These are phyloP conservation scores for Myodes glareolus DNA, from an alignment of 2,113 vertebrate species.

Conservation along the genomic window DNA sequence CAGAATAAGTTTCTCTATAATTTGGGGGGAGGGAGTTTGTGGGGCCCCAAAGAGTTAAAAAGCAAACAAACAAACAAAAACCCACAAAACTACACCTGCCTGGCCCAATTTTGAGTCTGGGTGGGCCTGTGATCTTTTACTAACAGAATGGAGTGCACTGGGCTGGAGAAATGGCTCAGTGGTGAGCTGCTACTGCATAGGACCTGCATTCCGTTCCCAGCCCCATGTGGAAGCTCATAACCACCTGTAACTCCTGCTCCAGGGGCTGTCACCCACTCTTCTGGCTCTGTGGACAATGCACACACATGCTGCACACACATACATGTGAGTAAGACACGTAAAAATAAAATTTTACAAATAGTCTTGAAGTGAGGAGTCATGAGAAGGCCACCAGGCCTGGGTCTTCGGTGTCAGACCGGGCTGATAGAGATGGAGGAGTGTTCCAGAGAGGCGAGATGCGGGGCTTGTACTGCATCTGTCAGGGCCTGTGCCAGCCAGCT, in stretches of 20 bases:
- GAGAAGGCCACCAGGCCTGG: neutral
- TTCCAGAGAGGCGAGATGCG: neutral
- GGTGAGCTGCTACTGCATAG: neutral
- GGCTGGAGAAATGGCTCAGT: neutral
- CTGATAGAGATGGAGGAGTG: neutral
- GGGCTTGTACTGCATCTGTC: neutral
- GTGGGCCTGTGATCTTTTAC: neutral
- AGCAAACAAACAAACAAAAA: neutral
- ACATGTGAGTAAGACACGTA: neutral
- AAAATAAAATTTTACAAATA: neutral
- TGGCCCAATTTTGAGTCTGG: neutral
- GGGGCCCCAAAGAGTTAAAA: neutral
- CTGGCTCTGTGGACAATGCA: neutral
- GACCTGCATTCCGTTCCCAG: too few relatives aligned
- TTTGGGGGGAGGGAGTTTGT: neutral
- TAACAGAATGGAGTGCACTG: neutral
- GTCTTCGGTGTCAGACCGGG: neutral
- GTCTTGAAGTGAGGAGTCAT: neutral
- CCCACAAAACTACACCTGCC: neutral
- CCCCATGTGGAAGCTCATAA: neutral
- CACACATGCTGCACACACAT: neutral
- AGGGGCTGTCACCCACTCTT: neutral
- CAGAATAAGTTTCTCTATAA: neutral
- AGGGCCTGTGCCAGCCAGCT: neutral
- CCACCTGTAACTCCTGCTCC: neutral